These are phyloP conservation scores for Nyctereutes procyonoides DNA, from an alignment of 2,113 vertebrate species.

Conservation along the genomic window DNA sequence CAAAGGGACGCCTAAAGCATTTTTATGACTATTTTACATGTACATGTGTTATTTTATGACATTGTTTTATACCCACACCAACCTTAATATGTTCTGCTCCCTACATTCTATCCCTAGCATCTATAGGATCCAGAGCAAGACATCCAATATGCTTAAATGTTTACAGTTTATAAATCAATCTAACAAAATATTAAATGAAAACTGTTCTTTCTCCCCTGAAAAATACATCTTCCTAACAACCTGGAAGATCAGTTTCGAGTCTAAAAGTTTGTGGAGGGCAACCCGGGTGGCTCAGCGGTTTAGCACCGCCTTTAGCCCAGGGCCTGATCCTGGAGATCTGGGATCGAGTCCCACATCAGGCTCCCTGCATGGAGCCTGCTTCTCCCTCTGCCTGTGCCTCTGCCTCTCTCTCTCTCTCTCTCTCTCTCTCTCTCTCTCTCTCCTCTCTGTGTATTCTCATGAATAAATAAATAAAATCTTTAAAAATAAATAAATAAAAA, in stretches of 20 bases:
- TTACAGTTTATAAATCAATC: neutral
- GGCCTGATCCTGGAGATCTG: too few relatives aligned
- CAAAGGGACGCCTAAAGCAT: neutral
- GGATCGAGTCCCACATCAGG: too few relatives aligned
- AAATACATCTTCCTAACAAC: slow-evolving; percentile 1
- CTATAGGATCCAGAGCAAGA: neutral
- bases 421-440: too few relatives aligned
- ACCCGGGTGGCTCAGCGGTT: too few relatives aligned
- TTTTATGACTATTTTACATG: neutral
- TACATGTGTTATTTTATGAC: neutral
- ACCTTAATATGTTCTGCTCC: neutral
- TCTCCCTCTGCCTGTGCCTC: too few relatives aligned
- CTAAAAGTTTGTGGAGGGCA: neutral
- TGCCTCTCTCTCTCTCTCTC: too few relatives aligned
- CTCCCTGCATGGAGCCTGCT: too few relatives aligned
- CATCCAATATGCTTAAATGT: slow-evolving; percentile 2
- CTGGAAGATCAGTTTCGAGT: neutral
- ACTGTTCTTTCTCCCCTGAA: neutral
- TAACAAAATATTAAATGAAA: slow-evolving; percentile 37
- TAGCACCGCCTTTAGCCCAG: too few relatives aligned
- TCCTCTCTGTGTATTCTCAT: too few relatives aligned
- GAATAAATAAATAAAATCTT: too few relatives aligned
- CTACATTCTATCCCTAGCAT: neutral
- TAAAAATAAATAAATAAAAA: too few relatives aligned
- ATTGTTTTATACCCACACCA: neutral